A percentile compares a stretch with the other conserved stretches of the same genome.
These are phyloP conservation scores for Ibycter americanus DNA, from an alignment of 2,797 vertebrate genomes.

Conservation along the genomic window DNA sequence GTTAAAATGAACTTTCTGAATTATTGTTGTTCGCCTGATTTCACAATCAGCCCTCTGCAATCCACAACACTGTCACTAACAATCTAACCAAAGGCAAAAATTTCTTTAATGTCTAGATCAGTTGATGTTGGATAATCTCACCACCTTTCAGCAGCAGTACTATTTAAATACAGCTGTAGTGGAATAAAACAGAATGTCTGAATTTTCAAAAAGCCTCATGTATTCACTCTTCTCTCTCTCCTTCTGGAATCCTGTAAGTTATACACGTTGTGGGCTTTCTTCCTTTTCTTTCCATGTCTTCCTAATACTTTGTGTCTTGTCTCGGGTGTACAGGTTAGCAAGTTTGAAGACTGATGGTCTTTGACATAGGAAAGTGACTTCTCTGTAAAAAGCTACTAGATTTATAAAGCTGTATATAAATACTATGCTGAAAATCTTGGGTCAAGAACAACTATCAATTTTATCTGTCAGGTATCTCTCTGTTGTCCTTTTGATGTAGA, in stretches of 20 bases:
- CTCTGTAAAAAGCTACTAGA: neutral
- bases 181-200: neutral
- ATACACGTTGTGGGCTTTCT: neutral
- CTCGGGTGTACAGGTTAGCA: neutral
- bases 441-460: neutral
- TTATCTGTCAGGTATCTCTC: neutral
- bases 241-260: neutral
- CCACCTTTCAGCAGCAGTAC: constrained; percentile 24
- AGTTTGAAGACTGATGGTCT: neutral
- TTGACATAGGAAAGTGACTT: neutral
- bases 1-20: constrained; percentile 37
- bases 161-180: constrained; percentile 3
- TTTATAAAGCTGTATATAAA: neutral
- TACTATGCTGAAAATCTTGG: neutral
- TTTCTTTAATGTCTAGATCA: constrained; percentile 16
- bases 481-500: neutral
- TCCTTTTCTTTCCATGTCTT: neutral
- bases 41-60: constrained; percentile 35
- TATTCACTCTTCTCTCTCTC: neutral
- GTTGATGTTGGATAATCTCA: constrained; percentile 22
- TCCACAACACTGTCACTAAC: constrained; percentile 15
- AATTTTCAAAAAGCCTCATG: neutral
- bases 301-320: neutral
- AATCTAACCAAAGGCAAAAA: constrained; percentile 41
- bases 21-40: constrained; percentile 16